Base-by-base conservation (phyloP, 1,140 invertebrate species). In the Episyrphus balteatus region DNA sequence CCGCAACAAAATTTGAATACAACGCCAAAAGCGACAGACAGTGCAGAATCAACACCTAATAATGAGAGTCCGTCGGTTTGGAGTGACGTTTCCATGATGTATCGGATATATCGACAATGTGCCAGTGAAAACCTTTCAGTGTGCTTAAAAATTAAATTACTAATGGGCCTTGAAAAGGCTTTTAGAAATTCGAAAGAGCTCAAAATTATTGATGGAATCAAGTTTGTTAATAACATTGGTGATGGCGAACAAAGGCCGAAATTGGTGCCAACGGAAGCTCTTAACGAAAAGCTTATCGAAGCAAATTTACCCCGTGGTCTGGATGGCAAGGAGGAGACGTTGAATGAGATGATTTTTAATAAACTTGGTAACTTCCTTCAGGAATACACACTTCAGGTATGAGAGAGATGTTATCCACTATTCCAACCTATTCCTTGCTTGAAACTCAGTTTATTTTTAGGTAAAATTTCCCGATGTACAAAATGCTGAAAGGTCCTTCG, bases 61-160 rank as follows among this genome's bases (percentile, higher is more conserved):
- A 21, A 46, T 44, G 10, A 18, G 18, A 51, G 21, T 36, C 15
- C 46, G 2, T 45, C 56, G 15, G 44, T 66, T 39, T 66, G 62
- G 63, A 66, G 61, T 46, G 63, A 66, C 33, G 48, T 66, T 38
- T 63, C 63, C 11, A 31, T 61, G 44, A 52, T 66, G 5, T 66
- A 62, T 42, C 58, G 60, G 37, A 70, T 82, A 48, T 87, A 86
- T 66, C 83, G 83, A 61, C 83, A 87, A 51, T 88, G 86, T 68
- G 74, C 80, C 19, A 77, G 73, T 5, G 70, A 75, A 21, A 82
- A 86, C 42, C 57, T 86, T 13, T 77, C 78, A 41, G 77, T 81
- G 17, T 89, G 86, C 53, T 67, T 89, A 5, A 88, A 88, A 62
- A 59, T 86, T 33, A 88, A 87, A 59, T 62, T 88, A 18, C 69